Base-by-base conservation (phyloP, 23 tunicate species). In the Ascidia mentula region DNA sequence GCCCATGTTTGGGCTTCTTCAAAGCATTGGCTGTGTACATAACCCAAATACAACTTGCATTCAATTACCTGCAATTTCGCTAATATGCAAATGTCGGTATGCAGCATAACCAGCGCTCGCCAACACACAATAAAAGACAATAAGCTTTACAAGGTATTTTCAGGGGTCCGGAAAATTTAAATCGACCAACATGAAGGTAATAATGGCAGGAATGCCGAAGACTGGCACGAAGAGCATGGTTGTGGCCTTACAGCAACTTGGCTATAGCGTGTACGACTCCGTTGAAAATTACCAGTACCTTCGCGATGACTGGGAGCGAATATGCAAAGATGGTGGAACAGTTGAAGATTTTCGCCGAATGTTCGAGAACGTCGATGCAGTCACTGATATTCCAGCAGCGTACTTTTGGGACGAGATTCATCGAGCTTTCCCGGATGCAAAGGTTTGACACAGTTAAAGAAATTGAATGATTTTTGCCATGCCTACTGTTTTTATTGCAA, bases 291-390 rank as follows among this genome's bases (percentile, higher is more conserved):
- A 6, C 65, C 7, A 6, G 12, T 5, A 5, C 24, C 65, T 53
- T 53, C 28, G 65, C 22, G 65, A 53, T 53, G 65, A 53, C 65
- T 53, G 65, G 65, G 65, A 53, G 24, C 65, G 65, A 26, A 53
- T 9, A 53, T 53, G 22, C 24, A 53, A 53, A 28, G 24, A 26
- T 53, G 65, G 65, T 1, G 13, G 65, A 26, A 53, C 65, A 53
- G 24, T 28, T 53, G 65, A 53, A 28, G 65, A 53, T 53, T 53
- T 53, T 9, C 7, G 65, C 1, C 65, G 65, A 53, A 53, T 53
- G 65, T 53, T 20, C 13, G 65, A 53, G 24, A 53, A 53, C 24
- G 65, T 53, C 2, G 65, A 53, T 53, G 65, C 65, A 20, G 65
- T 53, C 65, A 53, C 65, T 53, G 65, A 53, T 28, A 53, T 53